Base-by-base conservation (phyloP, 2,797 vertebrate genomes). In the Pangasius sanitwongsei region DNA sequence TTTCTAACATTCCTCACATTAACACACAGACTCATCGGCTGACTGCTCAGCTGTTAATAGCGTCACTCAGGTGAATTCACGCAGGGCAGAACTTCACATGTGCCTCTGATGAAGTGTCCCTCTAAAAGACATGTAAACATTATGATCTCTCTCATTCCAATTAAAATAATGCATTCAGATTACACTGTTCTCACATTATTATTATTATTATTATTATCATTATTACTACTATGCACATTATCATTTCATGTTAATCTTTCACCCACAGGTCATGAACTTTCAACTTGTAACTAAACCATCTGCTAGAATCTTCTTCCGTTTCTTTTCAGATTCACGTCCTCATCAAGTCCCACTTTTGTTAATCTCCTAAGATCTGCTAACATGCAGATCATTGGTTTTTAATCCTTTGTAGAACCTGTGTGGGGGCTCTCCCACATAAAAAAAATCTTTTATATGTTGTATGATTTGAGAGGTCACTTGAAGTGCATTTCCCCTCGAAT, bases 381-480 rank as follows among this genome's bases (percentile, higher is more conserved):
- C n/a, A 28, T 63, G 20, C 81, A 63, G 23, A 63, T 83, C 13
- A 9, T 34, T 65, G 25, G 2, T 63, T 65, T 18, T 48, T 18
- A 4, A 9, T 83, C 25, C 59, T 61, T 57, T 25, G 20, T 25
- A 82, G 31, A 59, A 12, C 12, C 12, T 15, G 23, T 16, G 23
- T 5, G 12, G 78, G 77, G 50, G 20, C 34, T 65, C 81, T 50
- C 83, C 82, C 59, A 63, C 82, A 28, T 23, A n/a, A 48, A 63
- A 50, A 41, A 74, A n/a, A 69, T 0, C 12, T 25, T 41, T 82
- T 28, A 41, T 48, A 41, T 37, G 1, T 18, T 61, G 15, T 67
- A 28, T 61, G 77, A 67, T 87, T 77, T 50, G 83, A 85, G 70
- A 92, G 90, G 87, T 92, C 89, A 90, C 1, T 15, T 31, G 87